Evolutionary conservation across 2,888 invertebrate genomes (phyloP).

Genomic region (Microplitis manilae): DNA sequence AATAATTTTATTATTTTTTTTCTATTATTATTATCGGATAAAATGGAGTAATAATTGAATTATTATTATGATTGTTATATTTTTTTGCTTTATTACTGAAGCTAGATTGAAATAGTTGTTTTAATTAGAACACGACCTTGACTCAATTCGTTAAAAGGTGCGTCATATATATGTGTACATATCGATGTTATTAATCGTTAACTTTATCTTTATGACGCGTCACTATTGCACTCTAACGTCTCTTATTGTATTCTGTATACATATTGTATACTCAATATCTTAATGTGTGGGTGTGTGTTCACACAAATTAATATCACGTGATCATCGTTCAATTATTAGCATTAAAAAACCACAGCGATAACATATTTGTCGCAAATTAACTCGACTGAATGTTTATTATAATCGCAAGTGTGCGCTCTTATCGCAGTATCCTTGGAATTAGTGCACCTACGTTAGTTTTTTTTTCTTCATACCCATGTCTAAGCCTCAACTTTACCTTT

Average conservation of each 20-base stretch:
- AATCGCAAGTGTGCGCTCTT: slow-evolving; percentile 48
- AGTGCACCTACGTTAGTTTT: slow-evolving; percentile 21
- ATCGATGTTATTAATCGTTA: slow-evolving; percentile 16
- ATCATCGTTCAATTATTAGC: slow-evolving; percentile 47
- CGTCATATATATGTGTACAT: slow-evolving; percentile 34
- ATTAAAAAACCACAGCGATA: slow-evolving; percentile 53
- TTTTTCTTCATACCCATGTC: slow-evolving; percentile 16
- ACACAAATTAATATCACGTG: slow-evolving; percentile 43
- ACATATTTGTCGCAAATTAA: slow-evolving; percentile 53
- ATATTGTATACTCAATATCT: slow-evolving; percentile 2
- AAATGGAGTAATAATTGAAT: background rate
- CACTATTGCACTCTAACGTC: slow-evolving; percentile 30
- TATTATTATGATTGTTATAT: background rate
- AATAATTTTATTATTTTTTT: background rate
- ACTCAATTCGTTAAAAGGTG: slow-evolving; percentile 41
- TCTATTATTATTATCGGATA: background rate
- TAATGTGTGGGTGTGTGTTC: background rate
- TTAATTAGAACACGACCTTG: slow-evolving; percentile 45
- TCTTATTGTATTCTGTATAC: background rate
- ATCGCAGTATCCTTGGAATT: slow-evolving; percentile 53
- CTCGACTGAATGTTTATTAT: slow-evolving; percentile 42
- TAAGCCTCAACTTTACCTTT: background rate
- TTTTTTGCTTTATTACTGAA: background rate
- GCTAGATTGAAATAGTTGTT: slow-evolving; percentile 14
- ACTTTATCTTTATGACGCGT: slow-evolving; percentile 41